Conservation (phyloP, 2,113 vertebrate species). For the Oceanodroma tethys region DNA sequence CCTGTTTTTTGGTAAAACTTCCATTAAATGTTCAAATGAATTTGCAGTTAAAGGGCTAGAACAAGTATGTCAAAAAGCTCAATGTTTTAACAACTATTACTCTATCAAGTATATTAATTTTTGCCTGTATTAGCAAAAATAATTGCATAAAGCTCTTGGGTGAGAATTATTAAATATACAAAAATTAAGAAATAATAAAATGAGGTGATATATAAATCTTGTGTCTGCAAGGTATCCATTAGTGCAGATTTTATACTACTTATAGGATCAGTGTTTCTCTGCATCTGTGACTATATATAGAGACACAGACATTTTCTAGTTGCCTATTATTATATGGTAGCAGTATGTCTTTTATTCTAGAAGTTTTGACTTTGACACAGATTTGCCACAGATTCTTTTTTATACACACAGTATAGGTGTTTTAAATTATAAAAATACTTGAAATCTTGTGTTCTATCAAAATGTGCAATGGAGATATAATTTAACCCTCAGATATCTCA, state of each 20-base stretch:
- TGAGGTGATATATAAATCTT: background rate
- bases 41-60: background rate
- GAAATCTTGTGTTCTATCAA: background rate
- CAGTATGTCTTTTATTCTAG: background rate
- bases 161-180: background rate
- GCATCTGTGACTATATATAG: background rate
- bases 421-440: background rate
- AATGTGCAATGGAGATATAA: background rate
- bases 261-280: background rate
- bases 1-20: background rate
- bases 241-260: background rate
- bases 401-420: background rate
- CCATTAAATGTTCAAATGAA: background rate
- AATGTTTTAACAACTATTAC: background rate
- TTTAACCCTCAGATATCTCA: background rate
- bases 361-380: background rate
- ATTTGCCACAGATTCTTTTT: background rate
- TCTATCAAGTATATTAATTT: background rate
- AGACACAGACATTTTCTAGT: background rate
- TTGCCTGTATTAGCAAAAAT: background rate
- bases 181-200: background rate
- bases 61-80: background rate
- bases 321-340: background rate
- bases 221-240: background rate
- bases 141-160: background rate